Conservation (phyloP, 2,888 invertebrate genomes). For the Drosophila paramelanica region DNA sequence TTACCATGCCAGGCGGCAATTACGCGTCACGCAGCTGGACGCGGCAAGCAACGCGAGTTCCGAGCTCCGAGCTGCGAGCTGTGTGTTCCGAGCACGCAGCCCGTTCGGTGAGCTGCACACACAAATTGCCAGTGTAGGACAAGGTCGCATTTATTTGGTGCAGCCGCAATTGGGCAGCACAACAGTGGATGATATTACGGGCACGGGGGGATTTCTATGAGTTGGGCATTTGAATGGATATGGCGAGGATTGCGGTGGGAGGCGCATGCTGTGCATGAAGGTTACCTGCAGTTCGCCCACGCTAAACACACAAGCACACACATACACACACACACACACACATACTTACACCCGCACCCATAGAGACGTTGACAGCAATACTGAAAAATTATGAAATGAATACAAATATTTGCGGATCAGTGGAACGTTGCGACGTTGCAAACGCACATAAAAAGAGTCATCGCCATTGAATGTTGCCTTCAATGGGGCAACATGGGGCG, state of each 20-base stretch:
- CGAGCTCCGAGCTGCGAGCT: conserved; percentile 16
- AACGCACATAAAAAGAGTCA: conserved; percentile 38
- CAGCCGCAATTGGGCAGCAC: conserved; percentile 69
- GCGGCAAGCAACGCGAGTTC: conserved; percentile 27
- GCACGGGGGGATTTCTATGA: conserved; percentile 3
- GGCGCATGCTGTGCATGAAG: conserved; percentile 61
- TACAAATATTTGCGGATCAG: conserved; percentile 73
- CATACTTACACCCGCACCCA: conserved; percentile 16
- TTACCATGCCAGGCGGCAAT: conserved; percentile 58
- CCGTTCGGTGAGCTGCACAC: conserved; percentile 44
- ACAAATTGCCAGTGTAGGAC: conserved; percentile 78
- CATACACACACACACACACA: conserved; percentile 4
- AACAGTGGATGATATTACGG: conserved; percentile 23
- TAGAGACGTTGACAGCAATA: conserved; percentile 53
- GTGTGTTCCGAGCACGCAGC: conserved; percentile 44
- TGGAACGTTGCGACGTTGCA: conserved; percentile 32
- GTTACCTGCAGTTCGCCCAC: conserved; percentile 64
- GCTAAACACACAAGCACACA: conserved; percentile 15
- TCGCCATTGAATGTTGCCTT: conserved; percentile 55
- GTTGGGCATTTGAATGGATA: conserved; percentile 17
- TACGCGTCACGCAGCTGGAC: conserved; percentile 78
- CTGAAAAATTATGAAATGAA: conserved; percentile 73
- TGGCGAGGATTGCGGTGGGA: neutral
- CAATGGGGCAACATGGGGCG: conserved; percentile 49
- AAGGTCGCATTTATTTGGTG: conserved; percentile 79